Conservation (phyloP, 2,113 vertebrate species). For the Marmota flaviventris region DNA sequence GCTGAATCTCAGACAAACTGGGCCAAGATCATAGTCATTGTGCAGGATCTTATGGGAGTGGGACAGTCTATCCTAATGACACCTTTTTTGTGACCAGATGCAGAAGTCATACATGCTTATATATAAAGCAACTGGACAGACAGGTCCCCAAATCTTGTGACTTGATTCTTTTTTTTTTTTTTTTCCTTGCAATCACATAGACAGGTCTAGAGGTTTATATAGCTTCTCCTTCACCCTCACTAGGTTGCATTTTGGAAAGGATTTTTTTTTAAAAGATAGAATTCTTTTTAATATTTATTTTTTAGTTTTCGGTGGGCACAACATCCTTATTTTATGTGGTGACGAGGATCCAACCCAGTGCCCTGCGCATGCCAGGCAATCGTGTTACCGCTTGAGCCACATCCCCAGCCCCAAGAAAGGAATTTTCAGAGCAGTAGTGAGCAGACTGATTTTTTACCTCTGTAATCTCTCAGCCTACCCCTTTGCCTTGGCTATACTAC, state of each 20-base stretch:
- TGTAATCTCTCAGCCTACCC: neutral
- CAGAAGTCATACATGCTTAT: neutral
- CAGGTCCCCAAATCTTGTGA: neutral
- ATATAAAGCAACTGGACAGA: neutral
- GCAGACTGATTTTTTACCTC: neutral
- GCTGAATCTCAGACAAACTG: neutral
- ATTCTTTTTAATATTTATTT: no score
- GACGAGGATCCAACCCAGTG: no score
- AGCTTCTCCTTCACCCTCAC: neutral
- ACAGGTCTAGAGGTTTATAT: neutral
- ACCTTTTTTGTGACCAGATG: neutral
- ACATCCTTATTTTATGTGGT: no score
- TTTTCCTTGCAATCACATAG: neutral
- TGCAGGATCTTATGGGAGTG: neutral
- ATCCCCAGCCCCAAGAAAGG: neutral
- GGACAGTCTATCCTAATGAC: neutral
- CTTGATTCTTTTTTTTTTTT: conserved; percentile 9
- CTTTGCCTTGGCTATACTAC: neutral
- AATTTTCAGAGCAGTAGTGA: neutral
- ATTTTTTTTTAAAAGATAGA: no score
- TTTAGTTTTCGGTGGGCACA: no score
- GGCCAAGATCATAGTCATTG: neutral
- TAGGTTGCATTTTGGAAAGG: conserved; percentile 23
- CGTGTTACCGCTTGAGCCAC: no score
- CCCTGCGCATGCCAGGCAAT: no score